Evolutionary conservation across 1,140 invertebrate species (phyloP), one percentile per base, ranked within the genome.

Genomic region (Trichoplusia ni): DNA sequence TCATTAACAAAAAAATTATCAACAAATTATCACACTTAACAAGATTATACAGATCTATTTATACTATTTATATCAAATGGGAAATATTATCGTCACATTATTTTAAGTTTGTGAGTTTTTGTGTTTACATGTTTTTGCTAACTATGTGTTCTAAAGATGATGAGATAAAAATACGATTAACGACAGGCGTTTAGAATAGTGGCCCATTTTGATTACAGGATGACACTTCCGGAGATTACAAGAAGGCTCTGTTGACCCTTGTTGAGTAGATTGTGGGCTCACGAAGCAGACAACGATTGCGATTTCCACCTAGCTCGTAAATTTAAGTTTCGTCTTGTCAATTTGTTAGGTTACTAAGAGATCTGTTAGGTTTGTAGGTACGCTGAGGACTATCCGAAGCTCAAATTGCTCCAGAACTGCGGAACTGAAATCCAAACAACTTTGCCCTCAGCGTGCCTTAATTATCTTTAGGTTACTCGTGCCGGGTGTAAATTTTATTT

Each of bases 211-310:
- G 81, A 69, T 94, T 95, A 65, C 93, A 97, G 95, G 95, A 94
- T 72, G 97, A 98, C 87, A 98, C 96, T 62, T 97, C 96, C 74
- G 97, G 97, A 66, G 96, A 98, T 92, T 98, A 97, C 93, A 97
- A 95, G 92, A 95, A 94, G 90, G 93, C 96, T 76, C 93, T 98
- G 76, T 92, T 97, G 79, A 94, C 95, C 72, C 91, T 98, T 78
- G 93, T 97, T 92, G 91, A 94, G 92, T 93, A 94, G 93, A 93
- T 80, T 81, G 69, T 71, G 69, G 47, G 65, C 49, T 68, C 62
- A 62, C 67, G 67, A 69, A 76, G 75, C 54, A 83, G 51, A 53
- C 80, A 77, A 67, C 77, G 74, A 73, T 71, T 71, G 47, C 54
- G 35, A 70, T 69, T 68, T 64, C 72, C 77, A 79, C 71, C 77